These are phyloP conservation scores for Uropetala carovei DNA, from an alignment of 2,888 invertebrate genomes.

Conservation along the genomic window DNA sequence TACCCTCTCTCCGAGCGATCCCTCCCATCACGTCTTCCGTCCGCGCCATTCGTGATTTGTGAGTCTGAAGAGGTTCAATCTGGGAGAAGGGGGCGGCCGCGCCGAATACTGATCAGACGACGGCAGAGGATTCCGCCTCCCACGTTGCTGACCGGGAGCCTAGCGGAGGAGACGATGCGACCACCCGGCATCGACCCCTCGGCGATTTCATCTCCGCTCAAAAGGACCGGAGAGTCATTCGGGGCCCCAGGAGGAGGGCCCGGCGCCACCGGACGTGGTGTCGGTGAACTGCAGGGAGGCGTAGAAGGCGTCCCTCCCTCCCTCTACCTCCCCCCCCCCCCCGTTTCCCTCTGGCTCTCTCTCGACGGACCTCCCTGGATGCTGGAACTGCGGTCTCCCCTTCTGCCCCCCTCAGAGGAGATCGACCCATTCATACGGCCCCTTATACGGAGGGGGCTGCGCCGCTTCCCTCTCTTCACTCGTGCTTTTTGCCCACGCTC, in stretches of 20 bases:
- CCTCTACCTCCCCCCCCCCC: not conserved
- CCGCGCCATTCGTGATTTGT: conserved; percentile 63
- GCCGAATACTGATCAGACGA: conserved; percentile 65
- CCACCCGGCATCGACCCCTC: not conserved
- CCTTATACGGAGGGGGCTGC: too few relatives aligned
- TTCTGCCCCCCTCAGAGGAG: too few relatives aligned
- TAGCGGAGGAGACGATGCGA: conserved; percentile 4
- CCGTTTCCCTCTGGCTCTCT: not conserved
- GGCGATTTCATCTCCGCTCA: not conserved
- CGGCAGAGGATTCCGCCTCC: conserved; percentile 34
- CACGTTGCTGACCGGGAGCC: conserved; percentile 45
- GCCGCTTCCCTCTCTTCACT: too few relatives aligned
- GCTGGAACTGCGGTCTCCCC: too few relatives aligned
- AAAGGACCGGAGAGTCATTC: not conserved
- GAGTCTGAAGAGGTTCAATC: conserved; percentile 65
- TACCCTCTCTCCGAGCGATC: not conserved
- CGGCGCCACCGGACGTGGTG: not conserved
- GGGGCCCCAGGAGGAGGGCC: not conserved
- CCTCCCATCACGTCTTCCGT: conserved; percentile 10
- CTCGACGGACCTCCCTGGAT: too few relatives aligned
- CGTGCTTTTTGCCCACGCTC: not conserved
- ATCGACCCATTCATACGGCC: too few relatives aligned
- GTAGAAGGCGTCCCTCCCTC: not conserved
- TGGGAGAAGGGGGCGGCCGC: conserved; percentile 48
- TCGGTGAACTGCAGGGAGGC: not conserved